Evolutionary conservation across 2,113 vertebrate species (phyloP), one percentile per base, ranked within the genome.

Genomic region (Callospermophilus lateralis): DNA sequence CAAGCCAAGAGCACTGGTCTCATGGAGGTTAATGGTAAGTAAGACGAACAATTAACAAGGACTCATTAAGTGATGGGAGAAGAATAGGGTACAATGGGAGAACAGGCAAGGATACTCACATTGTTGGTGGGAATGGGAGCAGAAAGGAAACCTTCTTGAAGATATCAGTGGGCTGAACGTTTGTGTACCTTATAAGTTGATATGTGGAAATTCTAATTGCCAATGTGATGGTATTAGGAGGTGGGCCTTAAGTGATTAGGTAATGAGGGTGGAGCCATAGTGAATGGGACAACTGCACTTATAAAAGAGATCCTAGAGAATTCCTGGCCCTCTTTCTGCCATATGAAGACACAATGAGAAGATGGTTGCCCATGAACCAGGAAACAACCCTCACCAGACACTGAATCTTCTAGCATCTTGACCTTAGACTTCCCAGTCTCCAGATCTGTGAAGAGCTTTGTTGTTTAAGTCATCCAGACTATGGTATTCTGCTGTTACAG

Each of bases 1-100:
- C 5, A 95, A 94, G 51, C 94, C 34, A 32, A 63, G 68, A 92
- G 8, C 11, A 92, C 42, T 95, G 90, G 70, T 24, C 28, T 76
- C 61, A 85, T 73, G 45, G 70, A 95, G 74, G 11, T 85, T 86
- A 83, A 16, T 67, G 73, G 93, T 13, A 92, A 9, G 84, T 65
- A 87, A 84, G 22, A 95, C 26, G 61, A 58, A 80, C n/a, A 87
- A 90, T 37, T 68, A 81, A 76, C 3, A 45, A 53, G 58, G 87
- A 42, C 7, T 63, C 19, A 37, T 67, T 78, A 92, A 91, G 17
- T 84, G 55, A 76, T 70, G 53, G 26, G 58, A 81, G 79, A 89
- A 34, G 81, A 90, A 87, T 48, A 92, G 61, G 70, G 19, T 51
- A 92, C 32, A 79, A 81, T 61, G 68, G 51, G 48, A 90, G 67